Evolutionary conservation across 2,113 vertebrate species (phyloP), one percentile per base, ranked within the genome.

Genomic region (Pantherophis guttatus): DNA sequence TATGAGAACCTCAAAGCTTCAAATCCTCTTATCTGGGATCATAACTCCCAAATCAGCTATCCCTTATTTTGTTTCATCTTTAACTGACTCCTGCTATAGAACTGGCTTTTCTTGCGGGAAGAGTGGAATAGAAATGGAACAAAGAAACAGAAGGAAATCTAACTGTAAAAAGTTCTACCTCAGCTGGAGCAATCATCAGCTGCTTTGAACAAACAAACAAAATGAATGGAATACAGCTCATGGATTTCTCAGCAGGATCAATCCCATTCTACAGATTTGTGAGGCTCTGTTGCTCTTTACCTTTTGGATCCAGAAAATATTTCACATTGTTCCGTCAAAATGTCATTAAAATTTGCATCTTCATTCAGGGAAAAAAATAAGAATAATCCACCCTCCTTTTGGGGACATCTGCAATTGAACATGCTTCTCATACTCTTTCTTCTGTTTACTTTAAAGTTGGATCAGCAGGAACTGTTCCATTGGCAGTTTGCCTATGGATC

Each of bases 401-500:
- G 17, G 26, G 44, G 88, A 52, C 33, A 55, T 81, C 17, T 89
- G 53, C 65, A 50, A 4, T 52, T 52, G 33, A 39, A 7, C 62
- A 52, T 29, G 9, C 88, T 50, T 54, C 8, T 24, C 11, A 39
- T 88, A 85, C 9, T 33, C 50, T 75, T 89, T 59, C 65, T 91
- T 86, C 91, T 29, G 88, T 50, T 59, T 93, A 26, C 88, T 96
- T 94, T 91, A 85, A 94, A 94, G 90, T 96, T 94, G 90, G 26
- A 88, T 94, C 2, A 89, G 58, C 93, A 91, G 86, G 93, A 93
- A 59, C 89, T 93, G 93, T 91, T 65, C 91, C 92, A 95, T 44
- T 96, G 90, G 85, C 85, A 90, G 93, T 95, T 96, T 94, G 58
- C 90, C 95, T 50, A 29, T 92, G 92, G 95, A 95, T 88, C 21